A percentile compares a stretch with the other conserved stretches of the same genome.
Evolutionary conservation across 2,797 vertebrate species (phyloP).

Genomic region (Atherinosoma microstoma): DNA sequence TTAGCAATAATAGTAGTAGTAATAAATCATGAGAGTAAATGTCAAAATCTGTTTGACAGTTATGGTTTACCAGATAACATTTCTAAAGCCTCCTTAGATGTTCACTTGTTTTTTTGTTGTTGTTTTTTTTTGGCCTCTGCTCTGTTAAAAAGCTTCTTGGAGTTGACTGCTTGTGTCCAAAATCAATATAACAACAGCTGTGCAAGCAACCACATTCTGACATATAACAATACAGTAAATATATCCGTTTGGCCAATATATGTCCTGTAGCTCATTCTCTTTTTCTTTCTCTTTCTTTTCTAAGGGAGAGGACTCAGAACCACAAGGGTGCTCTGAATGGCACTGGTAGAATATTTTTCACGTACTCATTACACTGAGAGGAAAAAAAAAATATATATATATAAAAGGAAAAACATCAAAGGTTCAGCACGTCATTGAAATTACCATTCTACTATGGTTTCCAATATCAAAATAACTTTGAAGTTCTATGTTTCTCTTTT

Average conservation of each 20-base stretch:
- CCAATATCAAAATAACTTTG: constrained; percentile 81
- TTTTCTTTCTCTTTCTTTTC: constrained; percentile 4
- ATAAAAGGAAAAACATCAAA: constrained; percentile 77
- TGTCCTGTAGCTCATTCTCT: not conserved
- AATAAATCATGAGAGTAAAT: constrained; percentile 5
- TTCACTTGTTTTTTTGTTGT: not conserved
- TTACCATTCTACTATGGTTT: constrained; percentile 73
- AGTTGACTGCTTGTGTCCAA: not conserved
- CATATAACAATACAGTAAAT: not conserved
- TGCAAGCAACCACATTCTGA: not conserved
- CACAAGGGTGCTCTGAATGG: constrained; percentile 53
- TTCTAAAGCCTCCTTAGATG: not conserved
- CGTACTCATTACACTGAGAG: constrained; percentile 71
- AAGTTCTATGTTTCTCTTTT: constrained; percentile 78
- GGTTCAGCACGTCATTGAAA: constrained; percentile 65
- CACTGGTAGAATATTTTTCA: constrained; percentile 51
- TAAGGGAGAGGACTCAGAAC: constrained; percentile 42
- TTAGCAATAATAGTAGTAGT: not conserved
- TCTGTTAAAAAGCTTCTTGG: not conserved
- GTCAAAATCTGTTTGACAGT: not conserved
- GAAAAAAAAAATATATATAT: constrained; percentile 26
- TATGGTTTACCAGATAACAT: not conserved
- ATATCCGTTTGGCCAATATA: not conserved
- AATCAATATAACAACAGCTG: not conserved
- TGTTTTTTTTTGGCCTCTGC: not conserved